phyloP scores from a whole-genome alignment of 2,888 invertebrate genomes.

The Vannuccia rotundouncinata region DNA sequence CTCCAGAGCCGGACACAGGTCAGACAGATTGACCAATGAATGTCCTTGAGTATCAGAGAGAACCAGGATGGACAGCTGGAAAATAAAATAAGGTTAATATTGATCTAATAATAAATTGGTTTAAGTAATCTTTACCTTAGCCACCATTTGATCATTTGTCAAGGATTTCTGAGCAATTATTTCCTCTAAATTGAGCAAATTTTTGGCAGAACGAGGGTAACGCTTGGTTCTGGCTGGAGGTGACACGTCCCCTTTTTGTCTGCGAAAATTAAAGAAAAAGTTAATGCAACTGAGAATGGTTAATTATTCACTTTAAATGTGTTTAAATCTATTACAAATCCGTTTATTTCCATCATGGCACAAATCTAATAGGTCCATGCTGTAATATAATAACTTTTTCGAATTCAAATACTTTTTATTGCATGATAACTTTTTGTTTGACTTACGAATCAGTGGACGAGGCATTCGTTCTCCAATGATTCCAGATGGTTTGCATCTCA shows the following conservation, averaged over 20 bases:
- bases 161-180: not conserved
- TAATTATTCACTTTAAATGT: no score
- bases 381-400: no score
- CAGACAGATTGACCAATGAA: conserved; percentile 45
- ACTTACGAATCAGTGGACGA: no score
- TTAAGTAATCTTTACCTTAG: no score
- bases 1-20: conserved; percentile 47
- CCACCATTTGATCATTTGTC: not conserved
- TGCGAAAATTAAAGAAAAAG: not conserved
- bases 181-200: not conserved
- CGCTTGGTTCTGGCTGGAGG: not conserved
- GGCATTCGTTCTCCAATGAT: not conserved
- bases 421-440: no score
- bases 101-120: no score
- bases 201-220: not conserved
- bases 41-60: conserved; percentile 49
- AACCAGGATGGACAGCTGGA: conserved; percentile 51
- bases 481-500: not conserved
- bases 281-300: no score
- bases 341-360: no score
- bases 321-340: no score
- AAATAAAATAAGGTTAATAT: no score
- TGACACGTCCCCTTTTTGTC: not conserved
- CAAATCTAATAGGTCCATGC: no score
- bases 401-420: no score